Percentiles rank a stretch among this genome's conserved stretches.
These are phyloP conservation scores for Oryzias javanicus DNA, from an alignment of 2,113 vertebrate genomes.

Conservation along the genomic window DNA sequence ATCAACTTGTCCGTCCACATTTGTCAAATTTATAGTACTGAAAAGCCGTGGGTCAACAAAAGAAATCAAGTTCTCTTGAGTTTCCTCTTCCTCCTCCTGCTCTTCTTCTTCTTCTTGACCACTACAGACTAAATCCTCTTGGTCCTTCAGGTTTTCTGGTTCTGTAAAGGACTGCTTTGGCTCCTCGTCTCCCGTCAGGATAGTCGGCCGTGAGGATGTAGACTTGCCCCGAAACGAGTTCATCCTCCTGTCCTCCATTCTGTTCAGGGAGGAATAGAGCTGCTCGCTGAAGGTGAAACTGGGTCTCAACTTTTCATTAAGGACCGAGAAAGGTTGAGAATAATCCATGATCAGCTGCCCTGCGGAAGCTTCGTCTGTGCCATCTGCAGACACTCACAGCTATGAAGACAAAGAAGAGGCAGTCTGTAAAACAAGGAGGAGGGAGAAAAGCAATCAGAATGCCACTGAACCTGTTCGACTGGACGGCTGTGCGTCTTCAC, in stretches of 20 bases:
- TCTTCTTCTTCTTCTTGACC: neutral
- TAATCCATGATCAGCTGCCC: conserved; percentile 49
- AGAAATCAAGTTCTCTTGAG: neutral
- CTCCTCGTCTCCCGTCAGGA: conserved; percentile 6
- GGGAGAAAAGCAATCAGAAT: conserved; percentile 46
- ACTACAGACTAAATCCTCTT: conserved; percentile 6
- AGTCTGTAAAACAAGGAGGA: conserved; percentile 13
- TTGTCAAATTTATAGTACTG: conserved; percentile 13
- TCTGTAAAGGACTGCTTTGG: neutral
- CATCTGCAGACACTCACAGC: neutral
- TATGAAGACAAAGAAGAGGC: neutral
- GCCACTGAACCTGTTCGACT: conserved; percentile 68
- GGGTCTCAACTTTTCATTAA: conserved; percentile 58
- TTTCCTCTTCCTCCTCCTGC: neutral
- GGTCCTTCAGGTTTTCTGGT: conserved; percentile 5
- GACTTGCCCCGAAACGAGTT: neutral
- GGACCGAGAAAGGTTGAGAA: conserved; percentile 41
- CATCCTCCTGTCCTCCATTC: conserved; percentile 41
- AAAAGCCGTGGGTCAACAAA: neutral
- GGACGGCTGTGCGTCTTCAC: conserved; percentile 37
- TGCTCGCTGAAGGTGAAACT: conserved; percentile 23
- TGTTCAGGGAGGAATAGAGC: conserved; percentile 46
- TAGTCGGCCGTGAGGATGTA: neutral
- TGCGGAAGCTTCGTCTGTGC: conserved; percentile 2
- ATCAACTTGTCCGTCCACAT: conserved; percentile 9